Evolutionary conservation across 2,888 invertebrate species (phyloP).

Genomic region (Pyralis farinalis): DNA sequence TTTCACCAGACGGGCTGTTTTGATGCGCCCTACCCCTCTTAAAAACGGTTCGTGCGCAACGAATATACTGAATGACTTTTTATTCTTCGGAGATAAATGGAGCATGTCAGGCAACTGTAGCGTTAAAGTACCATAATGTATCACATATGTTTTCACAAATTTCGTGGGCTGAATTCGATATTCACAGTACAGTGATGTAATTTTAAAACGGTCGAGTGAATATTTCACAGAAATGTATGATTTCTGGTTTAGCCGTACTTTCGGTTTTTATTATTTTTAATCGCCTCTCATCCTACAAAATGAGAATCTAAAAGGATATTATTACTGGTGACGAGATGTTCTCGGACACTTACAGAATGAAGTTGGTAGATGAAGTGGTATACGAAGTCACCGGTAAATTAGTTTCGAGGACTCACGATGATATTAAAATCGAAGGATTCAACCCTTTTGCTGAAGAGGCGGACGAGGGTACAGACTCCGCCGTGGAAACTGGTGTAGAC

Average conservation of each 20-base stretch:
- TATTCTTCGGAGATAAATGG: too few species aligned
- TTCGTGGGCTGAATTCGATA: too few species aligned
- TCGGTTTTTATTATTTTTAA: slow-evolving; percentile 80
- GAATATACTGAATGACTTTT: too few species aligned
- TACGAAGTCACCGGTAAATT: slow-evolving; percentile 97
- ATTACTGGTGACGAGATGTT: slow-evolving; percentile 99
- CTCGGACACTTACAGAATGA: slow-evolving; percentile 96
- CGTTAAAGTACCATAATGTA: too few species aligned
- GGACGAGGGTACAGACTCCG: slow-evolving; percentile 89
- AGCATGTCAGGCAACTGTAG: too few species aligned
- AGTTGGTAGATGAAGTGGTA: slow-evolving; percentile 94
- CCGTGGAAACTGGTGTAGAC: slow-evolving; percentile 92
- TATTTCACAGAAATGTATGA: too few species aligned
- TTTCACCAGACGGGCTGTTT: too few species aligned
- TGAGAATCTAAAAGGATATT: slow-evolving; percentile 97
- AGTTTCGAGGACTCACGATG: slow-evolving; percentile 87
- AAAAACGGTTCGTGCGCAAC: too few species aligned
- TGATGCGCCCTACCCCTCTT: too few species aligned
- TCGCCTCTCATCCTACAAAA: slow-evolving; percentile 83
- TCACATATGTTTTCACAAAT: too few species aligned
- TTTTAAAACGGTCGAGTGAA: too few species aligned
- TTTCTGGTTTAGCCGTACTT: slow-evolving; percentile 80
- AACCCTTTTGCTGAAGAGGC: slow-evolving; percentile 97
- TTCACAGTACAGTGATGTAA: too few species aligned
- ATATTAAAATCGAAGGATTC: slow-evolving; percentile 91